Evolutionary conservation across 2,888 invertebrate species (phyloP), one percentile per base, ranked within the genome.

Genomic region (Bimastos eiseni): DNA sequence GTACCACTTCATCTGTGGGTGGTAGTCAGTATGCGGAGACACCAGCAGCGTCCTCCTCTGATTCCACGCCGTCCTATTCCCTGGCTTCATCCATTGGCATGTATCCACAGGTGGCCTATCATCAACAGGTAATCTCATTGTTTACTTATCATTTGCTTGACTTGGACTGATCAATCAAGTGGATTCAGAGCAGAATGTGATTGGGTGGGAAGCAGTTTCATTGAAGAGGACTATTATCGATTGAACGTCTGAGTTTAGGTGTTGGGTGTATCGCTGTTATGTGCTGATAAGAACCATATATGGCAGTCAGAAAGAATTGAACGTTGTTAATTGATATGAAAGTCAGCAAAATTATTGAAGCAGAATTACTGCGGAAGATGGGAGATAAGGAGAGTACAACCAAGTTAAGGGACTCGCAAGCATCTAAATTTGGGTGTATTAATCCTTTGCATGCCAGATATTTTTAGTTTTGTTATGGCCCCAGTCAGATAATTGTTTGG

Each of bases 31-130:
- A 86, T 37, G 37, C 34, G 19, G 86, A 86, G 86, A 86, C 37
- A 24, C 8, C 86, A 86, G 86, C 36, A 36, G 19, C 86, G 30
- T 86, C 86, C 17, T 86, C 86, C 34, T 6, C 36, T 86, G 86
- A 86, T 24, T 86, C 86, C 34, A 8, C 34, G 17, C 86, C 86
- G 15, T 86, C 86, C 37, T 15, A 86, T 86, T 36, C 86, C 37
- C 17, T 86, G 34, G 86, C 86, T 36, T 86, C 86, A 15, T 86
- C 86, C 86, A 86, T 86, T 86, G 86, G 86, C 34, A 86, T 86
- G 86, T 86, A 86, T 86, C 86, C 86, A 86, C 36, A 34, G 36
- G 24, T 86, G 86, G 86, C 86, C 21, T 86, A 86, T 37, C 34
- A 86, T 86, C 86, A 86, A 17, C 86, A 86, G 86, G 86, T 36